A percentile compares a stretch with the other conserved stretches of the same genome.
Conservation (phyloP, 2,113 vertebrate genomes). For the Spea bombifrons region DNA sequence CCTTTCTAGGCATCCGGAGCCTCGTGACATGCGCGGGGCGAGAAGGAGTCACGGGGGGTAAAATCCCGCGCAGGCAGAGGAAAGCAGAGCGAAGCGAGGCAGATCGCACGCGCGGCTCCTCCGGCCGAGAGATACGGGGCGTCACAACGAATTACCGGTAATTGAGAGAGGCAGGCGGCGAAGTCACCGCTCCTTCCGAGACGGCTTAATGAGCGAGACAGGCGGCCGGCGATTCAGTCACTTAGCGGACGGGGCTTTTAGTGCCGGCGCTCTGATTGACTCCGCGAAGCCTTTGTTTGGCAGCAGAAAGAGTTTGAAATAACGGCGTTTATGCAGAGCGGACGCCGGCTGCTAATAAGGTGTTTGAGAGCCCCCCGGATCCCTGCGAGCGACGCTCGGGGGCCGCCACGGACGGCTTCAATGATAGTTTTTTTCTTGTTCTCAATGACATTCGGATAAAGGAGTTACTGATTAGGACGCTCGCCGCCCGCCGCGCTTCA, state of each 20-base stretch:
- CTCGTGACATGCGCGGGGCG: background rate
- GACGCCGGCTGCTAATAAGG: conserved; percentile 80
- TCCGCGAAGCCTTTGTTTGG: conserved; percentile 71
- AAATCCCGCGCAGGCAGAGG: conserved; percentile 33
- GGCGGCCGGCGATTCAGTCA: conserved; percentile 78
- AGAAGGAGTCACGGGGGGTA: conserved; percentile 26
- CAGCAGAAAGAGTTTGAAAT: conserved; percentile 59
- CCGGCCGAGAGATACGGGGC: conserved; percentile 68
- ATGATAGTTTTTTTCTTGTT: conserved; percentile 53
- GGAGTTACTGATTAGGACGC: conserved; percentile 51
- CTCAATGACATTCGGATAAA: conserved; percentile 60
- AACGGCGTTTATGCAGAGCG: conserved; percentile 65
- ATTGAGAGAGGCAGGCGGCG: conserved; percentile 61
- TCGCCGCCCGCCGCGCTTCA: background rate
- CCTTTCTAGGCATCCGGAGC: too few relatives aligned
- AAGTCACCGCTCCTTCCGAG: conserved; percentile 79
- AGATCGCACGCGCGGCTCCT: conserved; percentile 64
- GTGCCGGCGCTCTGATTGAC: conserved; percentile 81
- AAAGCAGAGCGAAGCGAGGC: conserved; percentile 28
- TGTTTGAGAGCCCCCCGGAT: conserved; percentile 75
- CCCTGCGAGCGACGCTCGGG: conserved; percentile 54
- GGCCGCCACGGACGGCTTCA: conserved; percentile 55
- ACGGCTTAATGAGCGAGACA: conserved; percentile 86
- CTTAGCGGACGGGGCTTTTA: conserved; percentile 95
- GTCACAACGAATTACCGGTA: conserved; percentile 79